Evolutionary conservation across 2,113 vertebrate species (phyloP), one percentile per base, ranked within the genome.

Genomic region (Malurus elegans): DNA sequence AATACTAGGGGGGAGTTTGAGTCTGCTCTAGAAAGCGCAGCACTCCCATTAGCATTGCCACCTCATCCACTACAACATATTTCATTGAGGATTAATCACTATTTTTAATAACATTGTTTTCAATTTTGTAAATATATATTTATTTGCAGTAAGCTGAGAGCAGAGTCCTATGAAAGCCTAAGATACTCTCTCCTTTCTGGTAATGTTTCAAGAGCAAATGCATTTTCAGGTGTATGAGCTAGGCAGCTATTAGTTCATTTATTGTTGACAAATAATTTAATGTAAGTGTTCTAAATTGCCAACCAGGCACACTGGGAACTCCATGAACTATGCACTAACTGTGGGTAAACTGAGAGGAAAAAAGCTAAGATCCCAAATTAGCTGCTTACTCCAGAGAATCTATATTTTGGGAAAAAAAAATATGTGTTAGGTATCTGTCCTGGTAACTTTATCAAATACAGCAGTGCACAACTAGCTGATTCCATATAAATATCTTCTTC

Each of bases 301-400:
- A 61, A 1, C 21, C 7, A 4, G 23, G 25, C 18, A 21, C 8
- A 61, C 19, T 0, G 3, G 48, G 11, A 88, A 2, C 4, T 79
- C 38, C 20, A 26, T 70, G 80, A 74, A 34, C 38, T 44, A 1
- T 57, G 13, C 48, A 16, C 10, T 73, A 58, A 42, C 6, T 48
- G 23, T 40, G 15, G 19, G 13, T 73, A 79, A 82, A 88, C 16
- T 65, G 19, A 56, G 21, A 32, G 36, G 6, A 61, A 61, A 86
- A 57, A 57, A 42, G 4, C 19, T 53, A 57, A 62, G 10, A 32
- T 47, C 16, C 4, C 29, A 51, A 44, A 4, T 73, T 75, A 66
- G 28, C 14, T 91, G 25, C 10, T 69, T 80, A 47, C 32, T 20
- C 10, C 16, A 48, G 11, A 36, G 6, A 71, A 71, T 50, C 26